phyloP scores from a whole-genome alignment of 2,888 invertebrate species.

The Callyntrura guangdongensis region DNA sequence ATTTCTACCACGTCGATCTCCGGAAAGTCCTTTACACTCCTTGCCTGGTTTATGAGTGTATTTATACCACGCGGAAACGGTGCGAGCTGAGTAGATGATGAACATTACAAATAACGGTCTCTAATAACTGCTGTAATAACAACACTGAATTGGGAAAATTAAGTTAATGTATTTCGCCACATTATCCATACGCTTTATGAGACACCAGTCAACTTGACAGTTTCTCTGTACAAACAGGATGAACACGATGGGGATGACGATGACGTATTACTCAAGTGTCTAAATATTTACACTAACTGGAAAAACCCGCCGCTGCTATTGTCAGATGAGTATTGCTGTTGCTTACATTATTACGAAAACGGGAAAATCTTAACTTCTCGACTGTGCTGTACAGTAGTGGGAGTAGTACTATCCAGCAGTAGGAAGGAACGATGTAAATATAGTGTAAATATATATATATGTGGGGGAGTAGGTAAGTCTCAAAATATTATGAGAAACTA shows the following conservation, averaged over 20 bases:
- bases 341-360: not conserved
- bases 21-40: conserved; percentile 1
- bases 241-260: not conserved
- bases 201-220: conserved; percentile 26
- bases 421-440: not conserved
- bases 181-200: not conserved
- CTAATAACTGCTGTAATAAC: conserved; percentile 22
- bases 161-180: conserved; percentile 54
- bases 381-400: not conserved
- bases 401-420: not conserved
- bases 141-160: conserved; percentile 34
- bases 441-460: not conserved
- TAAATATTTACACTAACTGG: not conserved
- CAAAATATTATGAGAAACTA: too few species aligned
- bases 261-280: conserved; percentile 21
- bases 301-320: not conserved
- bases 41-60: conserved; percentile 30
- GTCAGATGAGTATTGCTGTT: not conserved
- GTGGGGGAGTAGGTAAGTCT: too few species aligned
- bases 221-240: conserved; percentile 41
- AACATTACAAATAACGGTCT: conserved; percentile 63
- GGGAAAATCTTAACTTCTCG: not conserved
- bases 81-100: not conserved
- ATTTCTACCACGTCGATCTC: conserved; percentile 13
- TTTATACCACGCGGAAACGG: not conserved